These are phyloP conservation scores for Potorous gilbertii DNA, from an alignment of 2,797 vertebrate species.

Conservation along the genomic window DNA sequence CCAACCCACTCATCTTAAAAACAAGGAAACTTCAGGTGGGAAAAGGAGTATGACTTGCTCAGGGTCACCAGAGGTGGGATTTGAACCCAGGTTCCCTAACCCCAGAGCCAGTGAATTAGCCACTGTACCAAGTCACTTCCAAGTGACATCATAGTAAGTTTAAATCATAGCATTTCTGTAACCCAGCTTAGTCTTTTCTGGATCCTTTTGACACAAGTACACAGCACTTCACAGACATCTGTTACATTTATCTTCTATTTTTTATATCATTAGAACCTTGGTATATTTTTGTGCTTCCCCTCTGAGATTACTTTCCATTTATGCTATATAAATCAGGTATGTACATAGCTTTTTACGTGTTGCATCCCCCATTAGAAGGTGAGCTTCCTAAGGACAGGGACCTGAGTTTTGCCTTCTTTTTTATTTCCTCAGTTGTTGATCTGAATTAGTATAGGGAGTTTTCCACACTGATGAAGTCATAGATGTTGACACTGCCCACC, in stretches of 20 bases:
- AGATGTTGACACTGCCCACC: background rate
- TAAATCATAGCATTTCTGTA: conserved; percentile 6
- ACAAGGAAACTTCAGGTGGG: background rate
- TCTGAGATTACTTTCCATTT: background rate
- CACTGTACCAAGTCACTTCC: background rate
- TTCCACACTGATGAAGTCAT: background rate
- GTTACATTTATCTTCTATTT: background rate
- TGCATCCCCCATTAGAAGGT: background rate
- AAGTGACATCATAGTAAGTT: background rate
- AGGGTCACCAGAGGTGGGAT: background rate
- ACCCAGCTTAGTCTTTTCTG: background rate
- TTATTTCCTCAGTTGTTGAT: background rate
- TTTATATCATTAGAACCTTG: background rate
- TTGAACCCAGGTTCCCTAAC: background rate
- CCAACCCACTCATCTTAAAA: background rate
- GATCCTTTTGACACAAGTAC: conserved; percentile 23
- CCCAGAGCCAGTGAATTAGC: background rate
- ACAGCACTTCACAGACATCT: background rate
- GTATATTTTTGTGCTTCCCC: background rate
- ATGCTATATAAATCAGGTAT: background rate
- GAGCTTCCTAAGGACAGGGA: background rate
- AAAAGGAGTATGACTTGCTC: background rate
- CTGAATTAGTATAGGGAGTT: background rate
- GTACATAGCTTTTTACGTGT: background rate
- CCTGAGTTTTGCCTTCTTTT: background rate